These are phyloP conservation scores for Pachydiplax longipennis DNA, from an alignment of 2,888 invertebrate genomes.

Conservation along the genomic window DNA sequence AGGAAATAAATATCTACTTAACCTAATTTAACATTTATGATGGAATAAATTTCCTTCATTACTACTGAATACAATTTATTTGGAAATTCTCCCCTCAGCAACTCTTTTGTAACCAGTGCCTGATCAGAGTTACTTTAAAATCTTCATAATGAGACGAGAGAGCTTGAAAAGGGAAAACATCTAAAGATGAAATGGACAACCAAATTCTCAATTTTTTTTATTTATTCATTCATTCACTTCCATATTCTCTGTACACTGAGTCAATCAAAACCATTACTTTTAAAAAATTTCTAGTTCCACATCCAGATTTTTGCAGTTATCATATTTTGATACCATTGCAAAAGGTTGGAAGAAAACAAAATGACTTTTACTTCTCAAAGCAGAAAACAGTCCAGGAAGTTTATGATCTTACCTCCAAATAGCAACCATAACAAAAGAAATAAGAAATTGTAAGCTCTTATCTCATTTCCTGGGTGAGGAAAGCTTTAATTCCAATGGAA, in stretches of 20 bases:
- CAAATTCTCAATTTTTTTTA: not conserved
- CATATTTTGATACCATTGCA: not conserved
- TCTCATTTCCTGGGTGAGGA: not conserved
- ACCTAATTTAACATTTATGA: too few species aligned
- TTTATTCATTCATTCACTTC: constrained; percentile 17
- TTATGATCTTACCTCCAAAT: not conserved
- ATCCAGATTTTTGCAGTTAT: not conserved
- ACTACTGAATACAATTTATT: too few species aligned
- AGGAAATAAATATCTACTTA: too few species aligned
- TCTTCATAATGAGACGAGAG: too few species aligned
- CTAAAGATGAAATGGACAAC: not conserved
- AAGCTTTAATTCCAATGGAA: not conserved
- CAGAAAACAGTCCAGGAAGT: not conserved
- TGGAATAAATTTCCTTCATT: too few species aligned
- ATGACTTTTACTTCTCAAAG: not conserved
- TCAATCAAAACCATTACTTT: constrained; percentile 2
- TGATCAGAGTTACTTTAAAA: too few species aligned
- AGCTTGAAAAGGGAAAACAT: too few species aligned
- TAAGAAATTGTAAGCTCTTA: not conserved
- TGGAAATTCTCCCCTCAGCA: too few species aligned
- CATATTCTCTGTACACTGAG: constrained; percentile 28
- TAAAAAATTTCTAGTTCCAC: not conserved
- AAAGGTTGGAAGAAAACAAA: not conserved
- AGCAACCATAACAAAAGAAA: not conserved
- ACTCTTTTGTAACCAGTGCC: too few species aligned